Evolutionary conservation across 2,113 vertebrate species (phyloP).

Genomic region (Platysternon megacephalum): DNA sequence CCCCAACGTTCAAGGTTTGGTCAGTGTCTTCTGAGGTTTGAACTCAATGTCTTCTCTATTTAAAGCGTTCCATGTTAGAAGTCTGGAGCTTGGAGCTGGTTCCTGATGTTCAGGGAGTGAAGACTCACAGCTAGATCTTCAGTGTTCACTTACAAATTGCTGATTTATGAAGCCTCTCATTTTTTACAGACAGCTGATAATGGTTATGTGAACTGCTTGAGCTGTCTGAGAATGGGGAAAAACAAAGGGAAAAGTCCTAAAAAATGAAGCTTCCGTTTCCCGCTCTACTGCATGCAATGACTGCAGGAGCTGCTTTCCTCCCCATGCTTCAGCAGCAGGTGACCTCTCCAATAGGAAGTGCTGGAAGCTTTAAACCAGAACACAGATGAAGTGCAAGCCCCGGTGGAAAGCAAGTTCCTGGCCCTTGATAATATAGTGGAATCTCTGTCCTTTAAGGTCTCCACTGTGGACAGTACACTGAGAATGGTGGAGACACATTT

Average conservation of each 20-base stretch:
- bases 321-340: background rate
- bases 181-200: background rate
- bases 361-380: background rate
- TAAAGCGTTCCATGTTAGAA: background rate
- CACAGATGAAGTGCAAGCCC: background rate
- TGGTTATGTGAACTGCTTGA: background rate
- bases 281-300: background rate
- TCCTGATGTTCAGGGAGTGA: background rate
- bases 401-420: background rate
- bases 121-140: background rate
- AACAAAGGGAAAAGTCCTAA: background rate
- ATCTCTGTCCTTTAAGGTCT: background rate
- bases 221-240: background rate
- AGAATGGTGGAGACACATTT: background rate
- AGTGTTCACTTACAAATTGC: slow-evolving; percentile 11
- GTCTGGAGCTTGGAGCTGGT: background rate
- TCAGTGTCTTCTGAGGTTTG: background rate
- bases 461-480: background rate
- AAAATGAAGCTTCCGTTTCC: background rate
- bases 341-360: background rate
- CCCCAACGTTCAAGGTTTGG: background rate
- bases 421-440: background rate
- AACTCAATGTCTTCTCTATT: background rate
- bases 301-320: background rate
- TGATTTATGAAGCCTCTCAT: slow-evolving; percentile 14